Percentiles rank a stretch among this genome's conserved stretches.
Conservation (phyloP, 2,113 vertebrate species). For the Paradoxurus hermaphroditus region DNA sequence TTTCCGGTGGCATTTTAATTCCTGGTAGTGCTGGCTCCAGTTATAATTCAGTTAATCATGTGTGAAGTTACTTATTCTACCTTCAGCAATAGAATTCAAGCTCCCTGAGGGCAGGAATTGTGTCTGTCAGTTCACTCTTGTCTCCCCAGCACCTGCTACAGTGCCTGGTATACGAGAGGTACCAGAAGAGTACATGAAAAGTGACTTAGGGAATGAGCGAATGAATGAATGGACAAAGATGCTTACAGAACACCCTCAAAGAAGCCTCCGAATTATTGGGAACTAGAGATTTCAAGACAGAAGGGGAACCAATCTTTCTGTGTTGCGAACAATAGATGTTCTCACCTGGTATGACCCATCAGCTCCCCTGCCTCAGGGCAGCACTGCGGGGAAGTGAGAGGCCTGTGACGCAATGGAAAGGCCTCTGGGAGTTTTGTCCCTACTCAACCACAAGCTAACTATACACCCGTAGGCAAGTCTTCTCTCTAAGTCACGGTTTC, state of each 20-base stretch:
- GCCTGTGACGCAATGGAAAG: neutral
- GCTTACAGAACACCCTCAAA: neutral
- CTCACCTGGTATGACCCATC: neutral
- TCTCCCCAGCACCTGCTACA: neutral
- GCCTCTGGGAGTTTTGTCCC: neutral
- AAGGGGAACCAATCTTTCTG: neutral
- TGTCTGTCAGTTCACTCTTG: neutral
- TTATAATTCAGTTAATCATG: neutral
- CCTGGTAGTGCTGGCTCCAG: neutral
- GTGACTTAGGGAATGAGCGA: neutral
- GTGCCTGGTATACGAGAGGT: neutral
- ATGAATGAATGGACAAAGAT: neutral
- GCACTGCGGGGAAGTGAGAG: neutral
- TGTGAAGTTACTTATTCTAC: neutral
- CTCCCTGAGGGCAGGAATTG: no score
- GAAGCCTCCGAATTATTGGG: neutral
- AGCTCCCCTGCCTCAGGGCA: neutral
- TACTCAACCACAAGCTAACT: neutral
- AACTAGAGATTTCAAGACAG: neutral
- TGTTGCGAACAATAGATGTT: neutral
- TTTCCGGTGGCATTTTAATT: neutral
- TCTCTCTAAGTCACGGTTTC: neutral
- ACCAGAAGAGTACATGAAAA: neutral
- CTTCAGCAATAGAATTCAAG: neutral
- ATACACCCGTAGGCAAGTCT: neutral